A percentile compares a stretch with the other conserved stretches of the same genome.
Conservation (phyloP, 2,113 vertebrate genomes). For the Casuarius casuarius region DNA sequence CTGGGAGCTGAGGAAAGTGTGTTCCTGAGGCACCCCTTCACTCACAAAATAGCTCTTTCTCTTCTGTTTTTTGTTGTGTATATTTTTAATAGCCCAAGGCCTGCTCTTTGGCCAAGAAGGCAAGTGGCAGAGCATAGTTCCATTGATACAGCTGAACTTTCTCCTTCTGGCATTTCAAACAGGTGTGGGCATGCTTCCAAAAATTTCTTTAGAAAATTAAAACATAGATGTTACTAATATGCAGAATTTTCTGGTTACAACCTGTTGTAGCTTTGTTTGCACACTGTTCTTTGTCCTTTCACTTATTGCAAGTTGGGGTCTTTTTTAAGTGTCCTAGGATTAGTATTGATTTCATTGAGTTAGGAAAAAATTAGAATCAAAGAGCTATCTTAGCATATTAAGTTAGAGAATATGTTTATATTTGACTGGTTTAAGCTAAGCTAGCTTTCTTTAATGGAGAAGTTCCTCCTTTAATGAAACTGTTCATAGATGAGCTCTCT, state of each 20-base stretch:
- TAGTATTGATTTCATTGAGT: too few relatives aligned
- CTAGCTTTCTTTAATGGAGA: too few relatives aligned
- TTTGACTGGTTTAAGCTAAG: too few relatives aligned
- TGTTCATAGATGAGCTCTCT: too few relatives aligned
- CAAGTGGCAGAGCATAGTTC: too few relatives aligned
- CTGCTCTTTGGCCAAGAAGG: neutral
- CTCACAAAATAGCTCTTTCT: neutral
- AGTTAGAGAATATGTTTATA: too few relatives aligned
- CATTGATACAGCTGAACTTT: neutral
- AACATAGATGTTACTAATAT: neutral
- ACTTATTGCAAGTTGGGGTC: neutral
- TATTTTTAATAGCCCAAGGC: neutral
- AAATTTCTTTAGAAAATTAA: neutral
- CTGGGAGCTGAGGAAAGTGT: neutral
- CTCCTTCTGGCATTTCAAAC: neutral
- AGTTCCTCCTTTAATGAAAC: too few relatives aligned
- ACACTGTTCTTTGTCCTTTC: neutral
- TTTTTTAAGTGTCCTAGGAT: neutral
- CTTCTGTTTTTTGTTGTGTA: neutral
- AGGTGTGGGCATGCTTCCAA: neutral
- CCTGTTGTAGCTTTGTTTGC: neutral
- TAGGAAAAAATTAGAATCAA: too few relatives aligned
- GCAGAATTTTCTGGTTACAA: neutral
- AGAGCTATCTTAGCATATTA: too few relatives aligned
- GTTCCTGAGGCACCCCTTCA: neutral